Base-by-base conservation (phyloP, 2,797 vertebrate species). In the Periparus ater region DNA sequence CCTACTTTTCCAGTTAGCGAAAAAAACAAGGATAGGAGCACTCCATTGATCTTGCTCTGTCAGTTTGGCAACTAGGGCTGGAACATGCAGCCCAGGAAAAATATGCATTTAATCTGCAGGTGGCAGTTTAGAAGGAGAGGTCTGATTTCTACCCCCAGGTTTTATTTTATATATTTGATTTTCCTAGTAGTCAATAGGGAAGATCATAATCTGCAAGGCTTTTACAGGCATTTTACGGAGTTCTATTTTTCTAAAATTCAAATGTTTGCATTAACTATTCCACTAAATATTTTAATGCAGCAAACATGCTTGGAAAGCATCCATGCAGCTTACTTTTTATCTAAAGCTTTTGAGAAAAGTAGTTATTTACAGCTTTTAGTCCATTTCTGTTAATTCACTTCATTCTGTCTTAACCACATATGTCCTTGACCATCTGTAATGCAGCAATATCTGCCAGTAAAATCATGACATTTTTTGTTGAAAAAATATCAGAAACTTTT, bases 291-390 rank as follows among this genome's bases (percentile, higher is more conserved):
- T 85, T 89, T 85, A 82, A 48, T 76, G 44, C 3, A 5, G 30
- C 47, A 67, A 51, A 23, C 19, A 29, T 79, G 25, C 68, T 75
- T 93, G 68, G 66, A 88, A 91, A 61, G 74, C 23, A 77, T 74
- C 61, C 61, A 76, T 40, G 18, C 44, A 85, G 26, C 14, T 82
- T 93, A 73, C 36, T 80, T 62, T 30, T 60, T 77, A 50, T 50
- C 34, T 76, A 51, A 44, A 85, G 44, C n/a, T 85, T 89, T 89
- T 71, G 72, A 67, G 48, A 93, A 91, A 79, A 76, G 17, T 44
- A 81, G 7, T n/a, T 89, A 50, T 78, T 81, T 77, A 10, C 29
- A 73, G 26, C 3, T 89, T 90, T 91, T 74, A 74, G 23, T 83
- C 45, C 2, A 27, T 89, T 91, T 85, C 34, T 58, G 18, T 57